Percentiles rank a stretch among this genome's conserved stretches.
Conservation (phyloP, 2,113 vertebrate genomes). For the Xiphias gladius region DNA sequence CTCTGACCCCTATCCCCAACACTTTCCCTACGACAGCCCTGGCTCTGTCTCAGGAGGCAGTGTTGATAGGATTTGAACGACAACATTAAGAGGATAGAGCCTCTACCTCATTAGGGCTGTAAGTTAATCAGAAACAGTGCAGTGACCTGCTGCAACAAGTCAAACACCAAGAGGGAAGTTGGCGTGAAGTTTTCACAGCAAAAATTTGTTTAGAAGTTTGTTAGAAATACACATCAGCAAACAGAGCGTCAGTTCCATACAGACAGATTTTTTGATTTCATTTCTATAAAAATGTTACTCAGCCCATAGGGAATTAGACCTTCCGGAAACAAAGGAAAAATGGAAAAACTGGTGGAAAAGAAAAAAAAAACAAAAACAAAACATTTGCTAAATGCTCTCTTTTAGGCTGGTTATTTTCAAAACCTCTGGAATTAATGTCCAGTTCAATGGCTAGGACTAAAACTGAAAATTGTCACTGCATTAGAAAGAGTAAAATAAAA, state of each 20-base stretch:
- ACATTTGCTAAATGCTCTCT: too few species aligned
- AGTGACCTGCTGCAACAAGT: constrained; percentile 18
- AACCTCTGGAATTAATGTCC: not conserved
- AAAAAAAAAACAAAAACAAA: not conserved
- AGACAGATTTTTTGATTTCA: not conserved
- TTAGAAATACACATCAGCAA: constrained; percentile 39
- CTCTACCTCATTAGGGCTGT: constrained; percentile 45
- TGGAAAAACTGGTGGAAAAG: not conserved
- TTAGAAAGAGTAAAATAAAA: too few species aligned
- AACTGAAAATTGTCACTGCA: too few species aligned
- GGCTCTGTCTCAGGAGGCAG: not conserved
- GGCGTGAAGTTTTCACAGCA: not conserved
- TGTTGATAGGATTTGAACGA: constrained; percentile 73
- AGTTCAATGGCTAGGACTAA: not conserved
- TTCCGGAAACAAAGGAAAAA: not conserved
- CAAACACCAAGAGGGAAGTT: constrained; percentile 18
- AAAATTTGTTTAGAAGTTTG: not conserved
- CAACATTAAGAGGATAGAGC: constrained; percentile 68
- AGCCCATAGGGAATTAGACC: not conserved
- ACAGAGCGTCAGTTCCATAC: not conserved
- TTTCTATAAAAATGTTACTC: not conserved
- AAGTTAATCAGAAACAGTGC: constrained; percentile 60
- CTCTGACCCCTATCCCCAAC: not conserved
- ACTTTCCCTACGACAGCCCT: not conserved
- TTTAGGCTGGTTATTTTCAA: too few species aligned